phyloP scores from a whole-genome alignment of 2,888 invertebrate species.

The Agonopterix alstromeriana region DNA sequence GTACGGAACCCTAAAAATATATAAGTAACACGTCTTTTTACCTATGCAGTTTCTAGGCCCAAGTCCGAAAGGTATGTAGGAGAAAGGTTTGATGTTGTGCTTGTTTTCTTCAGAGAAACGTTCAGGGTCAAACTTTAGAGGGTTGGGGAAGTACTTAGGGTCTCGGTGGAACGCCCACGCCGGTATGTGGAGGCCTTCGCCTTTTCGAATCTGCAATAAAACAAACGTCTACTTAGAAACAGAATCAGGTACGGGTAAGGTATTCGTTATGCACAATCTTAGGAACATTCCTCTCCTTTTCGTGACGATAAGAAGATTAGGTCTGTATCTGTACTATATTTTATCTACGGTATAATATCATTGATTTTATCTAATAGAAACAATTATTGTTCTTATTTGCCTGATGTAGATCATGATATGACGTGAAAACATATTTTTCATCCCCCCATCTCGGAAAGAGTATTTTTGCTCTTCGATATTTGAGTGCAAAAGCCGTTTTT shows the following conservation, averaged over 20 bases:
- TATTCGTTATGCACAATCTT: not conserved
- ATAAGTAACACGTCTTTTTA: constrained; percentile 13
- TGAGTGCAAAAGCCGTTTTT: no score
- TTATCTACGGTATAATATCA: no score
- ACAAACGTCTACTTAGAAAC: no score
- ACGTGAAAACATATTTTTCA: no score
- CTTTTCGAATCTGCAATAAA: constrained; percentile 23
- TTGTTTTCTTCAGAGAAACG: constrained; percentile 75
- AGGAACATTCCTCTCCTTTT: not conserved
- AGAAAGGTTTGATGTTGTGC: constrained; percentile 26
- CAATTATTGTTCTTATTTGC: no score
- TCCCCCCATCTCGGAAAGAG: no score
- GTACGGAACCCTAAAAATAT: no score
- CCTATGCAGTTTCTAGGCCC: constrained; percentile 79
- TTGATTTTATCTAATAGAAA: no score
- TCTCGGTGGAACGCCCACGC: constrained; percentile 55
- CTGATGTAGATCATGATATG: no score
- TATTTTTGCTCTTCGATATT: no score
- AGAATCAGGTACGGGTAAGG: not conserved
- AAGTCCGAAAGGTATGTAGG: constrained; percentile 67
- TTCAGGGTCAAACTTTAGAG: constrained; percentile 72
- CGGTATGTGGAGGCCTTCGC: constrained; percentile 36
- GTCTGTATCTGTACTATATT: no score
- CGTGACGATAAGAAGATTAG: not conserved
- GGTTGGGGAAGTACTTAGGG: constrained; percentile 62